Evolutionary conservation across 92 coral and sea anemone species (phyloP).

Genomic region (Porites rus): DNA sequence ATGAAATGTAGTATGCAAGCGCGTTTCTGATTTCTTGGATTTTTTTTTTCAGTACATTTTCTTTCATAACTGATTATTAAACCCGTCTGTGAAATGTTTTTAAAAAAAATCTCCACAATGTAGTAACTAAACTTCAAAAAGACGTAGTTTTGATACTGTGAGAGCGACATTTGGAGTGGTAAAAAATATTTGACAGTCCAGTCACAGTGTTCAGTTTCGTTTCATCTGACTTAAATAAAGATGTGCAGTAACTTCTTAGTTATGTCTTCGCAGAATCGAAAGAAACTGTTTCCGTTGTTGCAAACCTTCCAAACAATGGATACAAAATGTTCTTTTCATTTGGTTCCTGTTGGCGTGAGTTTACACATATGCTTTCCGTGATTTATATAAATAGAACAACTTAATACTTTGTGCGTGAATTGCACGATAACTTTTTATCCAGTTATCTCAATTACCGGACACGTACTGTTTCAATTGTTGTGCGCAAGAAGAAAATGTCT

Average conservation of each 20-base stretch:
- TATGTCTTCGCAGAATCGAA: neutral
- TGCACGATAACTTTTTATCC: neutral
- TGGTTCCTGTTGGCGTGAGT: neutral
- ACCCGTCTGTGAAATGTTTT: slow-evolving; percentile 1
- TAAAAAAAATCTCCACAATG: neutral
- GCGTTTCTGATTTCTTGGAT: neutral
- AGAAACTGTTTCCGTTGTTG: neutral
- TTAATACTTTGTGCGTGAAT: neutral
- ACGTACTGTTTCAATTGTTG: neutral
- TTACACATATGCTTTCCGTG: slow-evolving; percentile 6
- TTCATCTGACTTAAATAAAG: neutral
- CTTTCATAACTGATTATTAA: neutral
- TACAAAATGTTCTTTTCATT: neutral
- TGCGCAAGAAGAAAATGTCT: neutral
- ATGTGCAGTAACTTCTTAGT: too few relatives aligned
- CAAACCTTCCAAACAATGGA: neutral
- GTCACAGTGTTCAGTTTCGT: neutral
- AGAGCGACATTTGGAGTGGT: neutral
- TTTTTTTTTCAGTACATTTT: neutral
- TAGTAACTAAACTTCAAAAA: slow-evolving; percentile 19
- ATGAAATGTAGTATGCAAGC: neutral
- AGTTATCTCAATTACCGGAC: neutral
- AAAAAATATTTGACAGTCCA: neutral
- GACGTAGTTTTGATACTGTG: slow-evolving; percentile 40
- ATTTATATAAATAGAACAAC: neutral